Base-by-base conservation (phyloP, 2,113 vertebrate genomes). In the Isurus oxyrinchus region DNA sequence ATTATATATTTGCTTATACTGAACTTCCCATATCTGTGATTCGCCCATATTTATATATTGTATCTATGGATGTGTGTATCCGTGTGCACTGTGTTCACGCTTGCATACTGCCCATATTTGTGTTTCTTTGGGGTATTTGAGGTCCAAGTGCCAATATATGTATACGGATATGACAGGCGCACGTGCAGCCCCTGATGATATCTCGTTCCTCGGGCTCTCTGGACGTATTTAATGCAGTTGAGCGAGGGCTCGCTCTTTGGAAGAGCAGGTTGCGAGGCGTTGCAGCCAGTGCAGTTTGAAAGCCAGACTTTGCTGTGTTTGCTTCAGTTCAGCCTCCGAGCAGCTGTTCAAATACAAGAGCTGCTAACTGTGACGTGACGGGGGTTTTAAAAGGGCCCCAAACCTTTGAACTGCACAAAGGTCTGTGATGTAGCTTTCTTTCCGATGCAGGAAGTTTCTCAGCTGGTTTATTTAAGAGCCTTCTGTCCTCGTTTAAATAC, bases 331-430 rank as follows among this genome's bases (percentile, higher is more conserved):
- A 97, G 97, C 97, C 97, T 97, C 97, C 97, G 97, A 98, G 98
- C 98, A 97, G 98, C 97, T 98, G 98, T 98, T 98, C 98, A 98
- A 98, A 98, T 97, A 97, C 97, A 96, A 97, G 97, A 97, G 97
- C 98, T 97, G 97, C 98, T 98, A 97, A 97, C 97, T 97, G 96
- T 98, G 98, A 98, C 97, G 97, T 97, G 97, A 97, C 97, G 97
- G 97, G 98, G 98, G 98, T 98, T 98, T 97, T 98, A 98, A 98
- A 98, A 98, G 97, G 97, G 97, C 97, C 97, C 97, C 97, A 96
- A 97, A 96, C 98, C 98, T 98, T 98, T 98, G 98, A 98, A 98
- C 98, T 98, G 98, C 94, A 95, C 66, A 53, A 31, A 53, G 66
- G 72, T 95, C 94, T 95, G 66, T 72, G 94, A 95, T 49, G 67